Base-by-base conservation (phyloP, 2,113 vertebrate genomes). In the Boleophthalmus pectinirostris region DNA sequence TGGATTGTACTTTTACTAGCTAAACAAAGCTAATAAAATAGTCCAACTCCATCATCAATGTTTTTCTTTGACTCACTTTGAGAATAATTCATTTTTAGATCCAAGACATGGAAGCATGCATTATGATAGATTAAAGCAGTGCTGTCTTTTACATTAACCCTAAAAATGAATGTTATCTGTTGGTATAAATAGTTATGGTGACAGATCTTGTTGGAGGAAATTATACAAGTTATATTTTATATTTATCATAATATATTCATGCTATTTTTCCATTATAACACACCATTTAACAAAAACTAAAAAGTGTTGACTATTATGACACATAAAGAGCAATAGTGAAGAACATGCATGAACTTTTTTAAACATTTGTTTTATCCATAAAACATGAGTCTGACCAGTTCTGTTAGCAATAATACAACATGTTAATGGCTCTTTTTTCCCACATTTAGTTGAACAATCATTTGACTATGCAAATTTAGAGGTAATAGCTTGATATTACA, bases 401-500 rank as follows among this genome's bases (percentile, higher is more conserved):
- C 29, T 58, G 24, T 57, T n/a, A 20, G 18, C 51, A 54, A 58
- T 58, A 58, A 58, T 25, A 25, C 21, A 58, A 24, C 21, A 60
- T 60, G 57, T 29, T 29, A 33, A 61, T 61, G n/a, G 9, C 1
- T 5, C n/a, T 13, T 20, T 49, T 72, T 68, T 68, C 69, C 64
- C 73, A 11, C 29, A 64, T 69, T 70, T 66, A 67, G 12, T 58
- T 71, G 43, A 70, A 69, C 38, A 78, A 53, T 70, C 45, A 71
- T 68, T 24, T 64, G 61, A 45, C 54, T 45, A 13, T 65, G 23
- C 18, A 33, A 23, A 14, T 49, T 69, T 15, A 69, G 38, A 11
- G 29, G 25, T 69, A 56, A 73, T 85, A 77, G 14, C 5, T 45
- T 61, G 16, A 83, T 68, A 69, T 65, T 11, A 58, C 6, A 58